Conservation (phyloP, 35 echinoderm and acorn worm genomes). For the Lytechinus pictus region DNA sequence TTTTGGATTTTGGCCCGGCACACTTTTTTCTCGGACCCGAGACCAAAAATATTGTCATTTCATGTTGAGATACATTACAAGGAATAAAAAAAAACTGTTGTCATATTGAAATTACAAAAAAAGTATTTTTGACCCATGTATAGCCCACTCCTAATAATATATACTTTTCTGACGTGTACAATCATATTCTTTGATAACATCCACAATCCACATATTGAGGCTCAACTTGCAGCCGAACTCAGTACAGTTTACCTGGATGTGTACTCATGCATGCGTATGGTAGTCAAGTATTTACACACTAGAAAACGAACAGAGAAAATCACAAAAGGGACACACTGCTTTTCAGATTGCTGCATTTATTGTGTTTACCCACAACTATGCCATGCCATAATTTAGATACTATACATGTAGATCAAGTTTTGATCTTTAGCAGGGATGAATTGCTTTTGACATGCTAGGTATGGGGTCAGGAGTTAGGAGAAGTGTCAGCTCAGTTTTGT, state of each 20-base stretch:
- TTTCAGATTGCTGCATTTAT: neutral
- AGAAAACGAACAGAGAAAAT: neutral
- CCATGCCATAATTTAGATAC: neutral
- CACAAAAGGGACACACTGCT: neutral
- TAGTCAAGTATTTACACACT: neutral
- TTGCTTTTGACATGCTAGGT: neutral
- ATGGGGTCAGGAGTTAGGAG: neutral
- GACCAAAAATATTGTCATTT: too few relatives aligned
- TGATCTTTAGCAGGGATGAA: neutral
- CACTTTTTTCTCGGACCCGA: too few relatives aligned
- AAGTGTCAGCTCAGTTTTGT: neutral
- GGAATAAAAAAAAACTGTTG: too few relatives aligned
- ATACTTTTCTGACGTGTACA: too few relatives aligned
- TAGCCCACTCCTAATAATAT: too few relatives aligned
- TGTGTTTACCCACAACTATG: neutral
- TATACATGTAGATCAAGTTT: neutral
- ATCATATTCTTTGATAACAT: too few relatives aligned
- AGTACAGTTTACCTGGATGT: neutral
- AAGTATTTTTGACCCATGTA: too few relatives aligned
- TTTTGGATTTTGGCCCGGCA: too few relatives aligned
- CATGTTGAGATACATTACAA: too few relatives aligned
- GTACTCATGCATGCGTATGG: neutral
- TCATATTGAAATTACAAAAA: too few relatives aligned
- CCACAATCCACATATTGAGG: neutral
- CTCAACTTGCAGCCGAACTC: neutral